Evolutionary conservation across 2,888 invertebrate species (phyloP).

Genomic region (Euclidia mi): DNA sequence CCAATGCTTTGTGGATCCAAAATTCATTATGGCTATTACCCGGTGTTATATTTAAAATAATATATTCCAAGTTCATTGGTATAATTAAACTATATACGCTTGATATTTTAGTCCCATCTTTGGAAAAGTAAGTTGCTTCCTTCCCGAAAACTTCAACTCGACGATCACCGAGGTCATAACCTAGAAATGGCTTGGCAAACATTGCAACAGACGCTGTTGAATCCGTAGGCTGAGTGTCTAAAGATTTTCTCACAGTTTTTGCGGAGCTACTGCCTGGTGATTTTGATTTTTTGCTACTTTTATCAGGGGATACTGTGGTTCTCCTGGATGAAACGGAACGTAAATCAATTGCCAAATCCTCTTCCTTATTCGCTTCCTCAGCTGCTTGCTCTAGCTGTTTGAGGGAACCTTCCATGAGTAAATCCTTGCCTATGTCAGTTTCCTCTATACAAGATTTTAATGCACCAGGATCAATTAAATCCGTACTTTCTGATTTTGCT

Average conservation of each 20-base stretch:
- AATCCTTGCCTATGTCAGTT: conserved; percentile 71
- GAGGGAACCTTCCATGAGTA: conserved; percentile 83
- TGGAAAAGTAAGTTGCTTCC: conserved; percentile 78
- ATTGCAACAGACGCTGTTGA: conserved; percentile 35
- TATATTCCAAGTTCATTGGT: conserved; percentile 78
- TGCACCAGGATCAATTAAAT: conserved; percentile 60
- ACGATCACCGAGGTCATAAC: conserved; percentile 81
- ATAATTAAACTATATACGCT: conserved; percentile 76
- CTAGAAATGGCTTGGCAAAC: conserved; percentile 72
- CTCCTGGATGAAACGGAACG: conserved; percentile 56
- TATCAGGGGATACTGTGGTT: conserved; percentile 60
- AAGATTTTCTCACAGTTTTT: conserved; percentile 55
- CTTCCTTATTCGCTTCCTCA: conserved; percentile 55
- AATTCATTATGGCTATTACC: conserved; percentile 77
- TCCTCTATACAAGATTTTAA: conserved; percentile 72
- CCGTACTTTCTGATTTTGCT: conserved; percentile 65
- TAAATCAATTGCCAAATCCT: conserved; percentile 34
- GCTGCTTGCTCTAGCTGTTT: conserved; percentile 74
- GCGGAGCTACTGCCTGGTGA: conserved; percentile 55
- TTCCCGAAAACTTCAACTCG: conserved; percentile 84
- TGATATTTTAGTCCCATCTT: conserved; percentile 76
- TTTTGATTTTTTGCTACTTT: conserved; percentile 70
- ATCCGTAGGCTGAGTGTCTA: conserved; percentile 29
- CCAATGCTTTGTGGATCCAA: conserved; percentile 79
- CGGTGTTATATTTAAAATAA: conserved; percentile 72